Percentiles rank a stretch among this genome's conserved stretches.
These are phyloP conservation scores for Dasyprocta punctata DNA, from an alignment of 2,113 vertebrate species.

Conservation along the genomic window DNA sequence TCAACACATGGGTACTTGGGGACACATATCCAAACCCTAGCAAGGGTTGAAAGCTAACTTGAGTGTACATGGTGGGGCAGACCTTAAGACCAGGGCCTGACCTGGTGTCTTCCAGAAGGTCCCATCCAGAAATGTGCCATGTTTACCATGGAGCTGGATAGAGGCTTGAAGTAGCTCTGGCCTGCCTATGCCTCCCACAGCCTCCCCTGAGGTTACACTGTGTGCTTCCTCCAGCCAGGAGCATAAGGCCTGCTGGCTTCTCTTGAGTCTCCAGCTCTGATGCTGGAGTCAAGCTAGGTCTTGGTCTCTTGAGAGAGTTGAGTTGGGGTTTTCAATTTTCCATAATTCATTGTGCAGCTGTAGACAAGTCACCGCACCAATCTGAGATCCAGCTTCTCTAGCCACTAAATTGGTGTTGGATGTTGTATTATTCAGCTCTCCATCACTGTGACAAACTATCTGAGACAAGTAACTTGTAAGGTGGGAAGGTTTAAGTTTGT, in stretches of 20 bases:
- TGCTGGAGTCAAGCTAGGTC: neutral
- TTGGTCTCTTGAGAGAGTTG: neutral
- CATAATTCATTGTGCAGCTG: rapidly evolving
- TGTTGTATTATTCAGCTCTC: neutral
- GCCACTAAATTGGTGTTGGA: neutral
- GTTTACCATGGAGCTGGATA: neutral
- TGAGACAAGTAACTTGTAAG: neutral
- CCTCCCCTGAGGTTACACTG: neutral
- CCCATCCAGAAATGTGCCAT: neutral
- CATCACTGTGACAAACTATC: neutral
- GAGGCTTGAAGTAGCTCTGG: neutral
- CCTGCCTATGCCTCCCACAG: neutral
- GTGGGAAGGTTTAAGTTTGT: neutral
- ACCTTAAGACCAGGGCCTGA: neutral
- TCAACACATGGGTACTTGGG: no score
- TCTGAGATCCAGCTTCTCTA: neutral
- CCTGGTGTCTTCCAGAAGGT: neutral
- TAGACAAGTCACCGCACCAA: no score
- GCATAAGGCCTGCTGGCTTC: neutral
- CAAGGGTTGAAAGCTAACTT: neutral
- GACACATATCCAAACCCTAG: neutral
- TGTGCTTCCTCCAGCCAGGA: neutral
- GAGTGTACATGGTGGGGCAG: neutral
- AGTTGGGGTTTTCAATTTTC: neutral
- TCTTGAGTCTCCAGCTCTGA: neutral